These are phyloP conservation scores for Isichthys henryi DNA, from an alignment of 2,113 vertebrate species.

Conservation along the genomic window DNA sequence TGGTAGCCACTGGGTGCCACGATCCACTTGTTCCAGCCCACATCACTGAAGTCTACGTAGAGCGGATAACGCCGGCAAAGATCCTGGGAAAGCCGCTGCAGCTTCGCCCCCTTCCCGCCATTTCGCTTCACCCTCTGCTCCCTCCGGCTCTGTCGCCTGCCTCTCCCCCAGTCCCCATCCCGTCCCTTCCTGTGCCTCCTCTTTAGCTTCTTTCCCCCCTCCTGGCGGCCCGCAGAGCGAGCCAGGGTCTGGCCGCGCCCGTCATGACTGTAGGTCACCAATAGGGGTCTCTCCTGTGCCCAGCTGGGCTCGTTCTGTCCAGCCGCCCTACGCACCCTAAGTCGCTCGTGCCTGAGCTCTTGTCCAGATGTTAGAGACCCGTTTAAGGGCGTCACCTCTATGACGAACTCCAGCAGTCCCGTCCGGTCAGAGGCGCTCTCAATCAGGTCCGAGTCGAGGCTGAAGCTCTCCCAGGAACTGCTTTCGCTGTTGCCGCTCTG, in stretches of 20 bases:
- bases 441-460: constrained; percentile 52
- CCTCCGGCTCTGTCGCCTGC: constrained; percentile 38
- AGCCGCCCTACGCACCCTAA: constrained; percentile 60
- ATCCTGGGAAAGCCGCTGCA: constrained; percentile 58
- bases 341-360: constrained; percentile 33
- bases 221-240: constrained; percentile 32
- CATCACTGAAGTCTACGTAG: constrained; percentile 71
- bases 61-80: constrained; percentile 67
- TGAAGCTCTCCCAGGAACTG: constrained; percentile 63
- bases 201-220: constrained; percentile 32
- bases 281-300: constrained; percentile 65
- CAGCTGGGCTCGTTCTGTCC: constrained; percentile 63
- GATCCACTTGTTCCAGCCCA: constrained; percentile 76
- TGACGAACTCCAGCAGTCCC: constrained; percentile 51
- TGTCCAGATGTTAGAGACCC: constrained; percentile 27
- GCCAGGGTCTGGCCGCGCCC: constrained; percentile 58
- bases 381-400: constrained; percentile 55
- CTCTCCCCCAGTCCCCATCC: constrained; percentile 30
- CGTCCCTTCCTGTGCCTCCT: constrained; percentile 39
- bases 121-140: constrained; percentile 59
- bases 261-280: constrained; percentile 71
- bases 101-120: constrained; percentile 53
- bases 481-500: constrained; percentile 9
- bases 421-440: constrained; percentile 31
- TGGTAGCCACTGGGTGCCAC: constrained; percentile 71